phyloP scores from a whole-genome alignment of 2,113 vertebrate species.

The Furnarius figulus region DNA sequence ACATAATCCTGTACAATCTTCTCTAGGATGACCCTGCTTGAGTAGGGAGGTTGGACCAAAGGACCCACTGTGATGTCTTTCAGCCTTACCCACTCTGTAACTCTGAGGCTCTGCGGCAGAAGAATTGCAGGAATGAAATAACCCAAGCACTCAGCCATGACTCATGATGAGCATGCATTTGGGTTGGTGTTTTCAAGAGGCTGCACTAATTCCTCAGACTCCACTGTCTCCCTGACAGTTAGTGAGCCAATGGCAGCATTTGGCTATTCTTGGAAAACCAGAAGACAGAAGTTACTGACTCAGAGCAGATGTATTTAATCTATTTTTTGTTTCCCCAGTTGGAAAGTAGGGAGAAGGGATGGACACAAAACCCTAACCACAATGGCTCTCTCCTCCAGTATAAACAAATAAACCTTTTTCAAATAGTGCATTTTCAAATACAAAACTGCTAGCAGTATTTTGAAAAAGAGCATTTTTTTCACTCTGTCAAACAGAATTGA shows the following conservation, averaged over 20 bases:
- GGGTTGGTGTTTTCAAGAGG: conserved; percentile 29
- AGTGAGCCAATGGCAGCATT: conserved; percentile 33
- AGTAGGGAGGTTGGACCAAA: neutral
- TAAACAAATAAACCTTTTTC: neutral
- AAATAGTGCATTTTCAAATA: neutral
- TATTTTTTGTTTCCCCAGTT: conserved; percentile 2
- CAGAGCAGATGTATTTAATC: conserved; percentile 28
- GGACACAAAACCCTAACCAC: neutral
- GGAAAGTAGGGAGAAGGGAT: neutral
- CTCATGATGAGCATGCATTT: conserved; percentile 27
- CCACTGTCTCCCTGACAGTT: neutral
- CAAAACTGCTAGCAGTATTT: neutral
- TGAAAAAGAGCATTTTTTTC: neutral
- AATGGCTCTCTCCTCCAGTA: neutral
- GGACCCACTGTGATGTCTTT: neutral
- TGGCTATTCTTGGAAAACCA: conserved; percentile 58
- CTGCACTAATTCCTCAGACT: conserved; percentile 27
- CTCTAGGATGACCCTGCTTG: neutral
- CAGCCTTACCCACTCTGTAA: neutral
- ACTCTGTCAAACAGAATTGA: neutral
- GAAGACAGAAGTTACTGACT: conserved; percentile 40
- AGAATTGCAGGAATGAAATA: neutral
- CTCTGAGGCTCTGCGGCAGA: neutral
- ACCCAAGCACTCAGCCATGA: neutral
- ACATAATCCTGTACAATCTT: neutral